These are phyloP conservation scores for Daphoenositta chrysoptera DNA, from an alignment of 2,113 vertebrate species.

Conservation along the genomic window DNA sequence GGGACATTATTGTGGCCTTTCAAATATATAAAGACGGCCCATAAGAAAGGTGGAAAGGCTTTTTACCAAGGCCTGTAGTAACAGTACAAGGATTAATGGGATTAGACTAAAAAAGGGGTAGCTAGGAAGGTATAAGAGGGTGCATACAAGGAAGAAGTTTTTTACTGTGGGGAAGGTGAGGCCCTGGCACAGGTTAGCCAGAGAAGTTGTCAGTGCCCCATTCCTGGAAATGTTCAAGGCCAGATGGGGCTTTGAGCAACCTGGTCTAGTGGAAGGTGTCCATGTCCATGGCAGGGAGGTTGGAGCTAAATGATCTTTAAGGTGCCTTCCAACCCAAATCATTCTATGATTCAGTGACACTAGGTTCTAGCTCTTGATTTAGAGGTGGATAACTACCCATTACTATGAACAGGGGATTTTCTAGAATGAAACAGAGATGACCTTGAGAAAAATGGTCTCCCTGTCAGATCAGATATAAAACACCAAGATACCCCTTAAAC, in stretches of 20 bases:
- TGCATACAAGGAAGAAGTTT: neutral
- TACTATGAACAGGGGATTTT: neutral
- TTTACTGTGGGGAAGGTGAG: neutral
- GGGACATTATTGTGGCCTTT: rapidly evolving
- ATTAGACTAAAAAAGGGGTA: neutral
- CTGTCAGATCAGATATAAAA: neutral
- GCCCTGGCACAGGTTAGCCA: neutral
- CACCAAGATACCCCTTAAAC: neutral
- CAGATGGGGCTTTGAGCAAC: neutral
- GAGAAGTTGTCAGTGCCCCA: neutral
- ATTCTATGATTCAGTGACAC: neutral
- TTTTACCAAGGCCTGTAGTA: neutral
- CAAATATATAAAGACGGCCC: neutral
- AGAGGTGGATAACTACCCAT: neutral
- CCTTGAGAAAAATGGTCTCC: neutral
- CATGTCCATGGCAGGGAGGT: rapidly evolving
- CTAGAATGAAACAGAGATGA: neutral
- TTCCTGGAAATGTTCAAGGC: neutral
- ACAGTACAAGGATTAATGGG: rapidly evolving
- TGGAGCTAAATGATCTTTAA: neutral
- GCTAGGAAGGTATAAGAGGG: neutral
- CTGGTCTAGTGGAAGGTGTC: neutral
- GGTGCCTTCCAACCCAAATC: neutral
- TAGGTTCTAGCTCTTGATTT: neutral
- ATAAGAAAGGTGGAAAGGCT: neutral